Evolutionary conservation across 2,113 vertebrate genomes (phyloP).

Genomic region (Mus musculus): DNA sequence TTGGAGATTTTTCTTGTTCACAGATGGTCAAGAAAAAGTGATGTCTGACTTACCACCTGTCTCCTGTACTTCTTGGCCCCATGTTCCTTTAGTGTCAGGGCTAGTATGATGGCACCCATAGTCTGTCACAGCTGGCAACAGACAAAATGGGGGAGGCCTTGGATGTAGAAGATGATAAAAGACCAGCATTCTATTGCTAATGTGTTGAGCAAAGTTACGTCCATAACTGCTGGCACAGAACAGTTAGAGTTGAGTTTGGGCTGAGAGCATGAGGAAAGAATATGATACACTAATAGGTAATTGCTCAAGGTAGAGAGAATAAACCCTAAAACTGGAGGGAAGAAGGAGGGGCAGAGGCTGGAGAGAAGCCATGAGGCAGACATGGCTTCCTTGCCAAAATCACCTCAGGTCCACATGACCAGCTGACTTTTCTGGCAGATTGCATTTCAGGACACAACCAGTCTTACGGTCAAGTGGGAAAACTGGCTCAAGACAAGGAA

Average conservation of each 20-base stretch:
- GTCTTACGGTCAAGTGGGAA: too few species aligned
- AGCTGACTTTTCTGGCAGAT: neutral
- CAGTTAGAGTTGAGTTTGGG: neutral
- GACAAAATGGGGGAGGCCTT: neutral
- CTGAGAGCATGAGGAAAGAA: fast-evolving
- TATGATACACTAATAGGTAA: fast-evolving
- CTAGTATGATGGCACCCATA: fast-evolving
- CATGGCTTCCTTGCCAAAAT: neutral
- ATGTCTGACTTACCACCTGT: fast-evolving
- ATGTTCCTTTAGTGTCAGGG: neutral
- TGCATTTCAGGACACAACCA: neutral
- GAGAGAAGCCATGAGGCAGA: neutral
- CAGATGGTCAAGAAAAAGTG: neutral
- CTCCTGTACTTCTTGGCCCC: fast-evolving
- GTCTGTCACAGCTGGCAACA: neutral
- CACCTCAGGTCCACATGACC: fast-evolving
- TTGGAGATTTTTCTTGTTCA: neutral
- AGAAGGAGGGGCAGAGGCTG: fast-evolving
- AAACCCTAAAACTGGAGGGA: fast-evolving
- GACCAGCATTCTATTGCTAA: fast-evolving
- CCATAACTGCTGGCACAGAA: too few species aligned
- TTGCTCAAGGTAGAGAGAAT: fast-evolving
- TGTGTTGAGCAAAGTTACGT: neutral
- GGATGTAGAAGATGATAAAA: fast-evolving
- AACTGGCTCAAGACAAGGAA: neutral